phyloP scores from a whole-genome alignment of 2,888 invertebrate genomes.

The Asteroscopus sphinx region DNA sequence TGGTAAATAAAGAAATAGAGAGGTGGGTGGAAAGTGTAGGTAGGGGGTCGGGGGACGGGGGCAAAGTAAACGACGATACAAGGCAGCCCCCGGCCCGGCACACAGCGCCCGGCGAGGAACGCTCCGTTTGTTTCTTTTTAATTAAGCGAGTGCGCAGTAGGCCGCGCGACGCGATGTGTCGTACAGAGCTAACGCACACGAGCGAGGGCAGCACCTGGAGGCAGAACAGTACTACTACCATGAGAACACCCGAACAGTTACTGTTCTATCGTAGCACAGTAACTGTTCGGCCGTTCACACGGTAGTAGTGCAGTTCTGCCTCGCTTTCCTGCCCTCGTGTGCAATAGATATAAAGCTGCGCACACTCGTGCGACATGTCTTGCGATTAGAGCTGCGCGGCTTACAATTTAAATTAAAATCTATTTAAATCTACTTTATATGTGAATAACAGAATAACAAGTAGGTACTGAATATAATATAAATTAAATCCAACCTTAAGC shows the following conservation, averaged over 20 bases:
- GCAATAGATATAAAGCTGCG: background rate
- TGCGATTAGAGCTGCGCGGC: background rate
- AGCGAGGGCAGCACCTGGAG: no score
- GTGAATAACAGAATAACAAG: no score
- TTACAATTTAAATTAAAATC: no score
- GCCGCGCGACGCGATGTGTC: background rate
- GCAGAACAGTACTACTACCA: no score
- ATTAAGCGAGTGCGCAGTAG: constrained; percentile 47
- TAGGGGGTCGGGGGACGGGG: background rate
- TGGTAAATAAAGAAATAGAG: constrained; percentile 47
- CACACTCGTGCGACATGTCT: background rate
- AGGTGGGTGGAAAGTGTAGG: background rate
- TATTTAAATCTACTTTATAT: no score
- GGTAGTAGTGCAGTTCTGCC: no score
- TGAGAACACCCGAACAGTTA: no score
- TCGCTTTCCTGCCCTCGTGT: no score
- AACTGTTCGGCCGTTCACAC: no score
- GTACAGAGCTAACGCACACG: background rate
- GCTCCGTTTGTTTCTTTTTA: constrained; percentile 56
- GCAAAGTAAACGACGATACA: constrained; percentile 37
- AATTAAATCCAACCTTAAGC: no score
- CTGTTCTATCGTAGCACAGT: no score
- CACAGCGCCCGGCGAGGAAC: constrained; percentile 7
- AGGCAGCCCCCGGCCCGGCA: constrained; percentile 12
- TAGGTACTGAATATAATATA: no score